Evolutionary conservation across 2,888 invertebrate species (phyloP), one percentile per base, ranked within the genome.

Genomic region (Zelleria hepariella): DNA sequence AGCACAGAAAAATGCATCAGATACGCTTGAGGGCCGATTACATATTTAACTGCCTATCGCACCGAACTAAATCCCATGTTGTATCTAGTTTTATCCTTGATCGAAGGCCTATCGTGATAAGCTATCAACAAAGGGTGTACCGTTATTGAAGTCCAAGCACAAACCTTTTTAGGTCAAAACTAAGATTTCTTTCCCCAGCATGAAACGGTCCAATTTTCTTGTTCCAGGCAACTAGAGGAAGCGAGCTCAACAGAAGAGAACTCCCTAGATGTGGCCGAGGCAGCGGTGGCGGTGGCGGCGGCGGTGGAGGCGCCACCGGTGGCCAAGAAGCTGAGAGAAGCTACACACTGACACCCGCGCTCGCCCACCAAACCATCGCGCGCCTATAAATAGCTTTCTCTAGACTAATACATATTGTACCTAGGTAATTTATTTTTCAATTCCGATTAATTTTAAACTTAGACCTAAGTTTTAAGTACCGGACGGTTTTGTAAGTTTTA

Each of bases 371-470:
- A 71, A 69, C 76, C 32, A 70, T 67, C 75, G 76, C 78, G 71
- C 81, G 82, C 78, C 75, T 86, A 86, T 86, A 86, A 80, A 86
- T 87, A 86, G 82, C 86, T 86, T 82, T 78, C 74, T 86, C 74
- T 86, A 87, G 86, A 85, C 82, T 86, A 64, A 65, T 83, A 86
- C 82, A 86, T 80, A 87, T 86, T 88, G 87, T 89, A 89, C 88
- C 89, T 89, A 89, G 89, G 86, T 89, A 89, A 89, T 89, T 89
- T 89, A 89, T 89, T 89, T 42, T 88, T 86, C 81, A 89, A 89
- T 89, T 89, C 89, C 89, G 89, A 80, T 89, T 89, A 88, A 86
- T 88, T 86, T 86, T 87, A 87, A 42, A 87, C 78, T 83, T 89
- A 89, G 88, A 65, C 78, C 86, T 89, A 87, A 86, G 86, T 86